These are phyloP conservation scores for Megaceryle alcyon DNA, from an alignment of 2,797 vertebrate species.

Conservation along the genomic window DNA sequence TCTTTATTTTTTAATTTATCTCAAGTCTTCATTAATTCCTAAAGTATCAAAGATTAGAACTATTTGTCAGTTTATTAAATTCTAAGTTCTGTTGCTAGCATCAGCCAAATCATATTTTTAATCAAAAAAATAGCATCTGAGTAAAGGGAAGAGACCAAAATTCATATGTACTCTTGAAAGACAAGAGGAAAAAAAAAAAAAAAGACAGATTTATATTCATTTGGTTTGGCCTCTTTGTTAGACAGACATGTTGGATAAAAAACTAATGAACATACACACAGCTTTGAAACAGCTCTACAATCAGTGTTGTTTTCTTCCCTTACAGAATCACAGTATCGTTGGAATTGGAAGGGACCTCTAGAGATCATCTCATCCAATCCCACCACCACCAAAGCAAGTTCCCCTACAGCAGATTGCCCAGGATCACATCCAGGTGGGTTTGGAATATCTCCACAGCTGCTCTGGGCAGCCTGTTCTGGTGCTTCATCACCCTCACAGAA, in stretches of 20 bases:
- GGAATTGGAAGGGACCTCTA: no score
- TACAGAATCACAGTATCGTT: not conserved
- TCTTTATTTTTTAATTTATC: not conserved
- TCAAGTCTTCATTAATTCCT: not conserved
- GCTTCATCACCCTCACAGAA: no score
- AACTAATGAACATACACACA: not conserved
- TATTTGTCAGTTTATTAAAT: not conserved
- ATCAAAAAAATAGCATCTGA: not conserved
- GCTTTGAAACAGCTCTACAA: not conserved
- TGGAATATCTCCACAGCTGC: no score
- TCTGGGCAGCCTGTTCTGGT: no score
- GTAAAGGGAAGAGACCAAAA: not conserved
- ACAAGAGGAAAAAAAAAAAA: not conserved
- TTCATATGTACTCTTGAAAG: not conserved
- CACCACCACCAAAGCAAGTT: no score
- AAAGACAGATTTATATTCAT: not conserved
- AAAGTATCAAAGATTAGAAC: not conserved
- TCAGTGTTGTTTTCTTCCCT: not conserved
- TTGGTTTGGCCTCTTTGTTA: not conserved
- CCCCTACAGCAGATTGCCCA: no score
- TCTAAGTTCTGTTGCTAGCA: not conserved
- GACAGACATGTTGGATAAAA: not conserved
- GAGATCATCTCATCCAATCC: no score
- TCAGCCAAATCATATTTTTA: not conserved
- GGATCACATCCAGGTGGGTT: no score